Percentiles rank a stretch among this genome's conserved stretches.
phyloP scores from a whole-genome alignment of 2,888 invertebrate species.

The Eulithis prunata region DNA sequence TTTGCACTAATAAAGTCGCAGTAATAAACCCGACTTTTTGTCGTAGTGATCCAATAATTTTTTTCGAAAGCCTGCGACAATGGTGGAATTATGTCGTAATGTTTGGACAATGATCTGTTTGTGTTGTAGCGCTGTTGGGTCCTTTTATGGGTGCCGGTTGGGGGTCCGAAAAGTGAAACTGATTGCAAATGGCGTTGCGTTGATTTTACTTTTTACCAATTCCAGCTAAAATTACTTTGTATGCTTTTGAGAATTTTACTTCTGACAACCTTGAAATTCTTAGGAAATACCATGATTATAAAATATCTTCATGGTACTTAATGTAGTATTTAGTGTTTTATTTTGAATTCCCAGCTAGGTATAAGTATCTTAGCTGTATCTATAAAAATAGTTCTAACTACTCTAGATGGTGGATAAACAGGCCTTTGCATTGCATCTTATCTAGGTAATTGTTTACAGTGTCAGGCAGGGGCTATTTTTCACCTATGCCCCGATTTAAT shows the following conservation, averaged over 20 bases:
- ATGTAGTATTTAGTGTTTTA: no score
- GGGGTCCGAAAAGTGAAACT: constrained; percentile 49
- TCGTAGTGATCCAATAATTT: constrained; percentile 62
- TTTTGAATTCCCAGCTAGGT: no score
- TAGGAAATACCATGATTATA: no score
- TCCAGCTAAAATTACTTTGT: constrained; percentile 9
- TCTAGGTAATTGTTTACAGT: no score
- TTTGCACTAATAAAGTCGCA: constrained; percentile 76
- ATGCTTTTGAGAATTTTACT: constrained; percentile 9
- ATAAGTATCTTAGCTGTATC: no score
- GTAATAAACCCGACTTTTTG: constrained; percentile 54
- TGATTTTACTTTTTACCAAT: constrained; percentile 48
- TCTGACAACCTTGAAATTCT: constrained; percentile 11
- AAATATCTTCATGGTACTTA: no score
- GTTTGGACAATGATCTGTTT: constrained; percentile 68
- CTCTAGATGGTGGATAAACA: no score
- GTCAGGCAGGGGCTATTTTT: no score
- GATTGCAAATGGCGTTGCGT: constrained; percentile 44
- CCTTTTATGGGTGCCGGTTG: constrained; percentile 58
- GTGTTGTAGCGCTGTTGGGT: constrained; percentile 51
- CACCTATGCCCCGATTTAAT: no score
- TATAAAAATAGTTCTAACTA: no score
- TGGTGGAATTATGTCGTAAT: constrained; percentile 69
- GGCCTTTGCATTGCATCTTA: no score
- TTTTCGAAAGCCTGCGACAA: constrained; percentile 53